Conservation (phyloP, 2,113 vertebrate genomes). For the Thomomys bottae region DNA sequence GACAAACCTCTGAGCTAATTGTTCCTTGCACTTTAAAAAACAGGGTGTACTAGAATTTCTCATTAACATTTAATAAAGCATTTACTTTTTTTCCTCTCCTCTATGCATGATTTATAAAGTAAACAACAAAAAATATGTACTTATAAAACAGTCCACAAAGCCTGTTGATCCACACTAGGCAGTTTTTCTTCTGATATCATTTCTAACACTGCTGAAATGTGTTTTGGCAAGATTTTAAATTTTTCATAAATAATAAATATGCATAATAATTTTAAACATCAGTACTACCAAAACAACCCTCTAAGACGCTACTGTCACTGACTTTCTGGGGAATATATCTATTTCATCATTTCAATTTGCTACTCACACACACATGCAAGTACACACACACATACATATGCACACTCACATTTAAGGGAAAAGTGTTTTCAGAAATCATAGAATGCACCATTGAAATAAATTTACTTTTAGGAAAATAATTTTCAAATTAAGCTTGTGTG, state of each 20-base stretch:
- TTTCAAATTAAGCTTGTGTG: constrained; percentile 37
- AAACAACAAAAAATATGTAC: constrained; percentile 57
- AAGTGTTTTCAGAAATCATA: background rate
- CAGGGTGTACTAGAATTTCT: constrained; percentile 16
- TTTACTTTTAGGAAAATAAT: constrained; percentile 7
- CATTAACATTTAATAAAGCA: constrained; percentile 73
- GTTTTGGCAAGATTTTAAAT: constrained; percentile 60
- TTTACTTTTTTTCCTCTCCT: constrained; percentile 32
- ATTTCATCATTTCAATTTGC: no score
- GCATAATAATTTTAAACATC: constrained; percentile 67
- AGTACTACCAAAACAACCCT: background rate
- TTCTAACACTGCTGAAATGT: constrained; percentile 47
- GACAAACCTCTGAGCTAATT: constrained; percentile 62
- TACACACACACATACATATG: background rate
- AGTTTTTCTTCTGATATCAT: constrained; percentile 60
- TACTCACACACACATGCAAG: background rate
- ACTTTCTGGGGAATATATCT: constrained; percentile 36
- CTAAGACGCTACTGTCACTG: background rate
- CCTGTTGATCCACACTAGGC: constrained; percentile 39
- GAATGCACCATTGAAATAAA: background rate
- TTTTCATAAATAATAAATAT: constrained; percentile 72
- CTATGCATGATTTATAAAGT: constrained; percentile 65
- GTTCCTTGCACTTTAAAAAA: constrained; percentile 57
- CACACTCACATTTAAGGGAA: background rate
- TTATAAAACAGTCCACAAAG: constrained; percentile 57